phyloP scores from a whole-genome alignment of 64 coral and sea anemone genomes.

The Platygyra sinensis region DNA sequence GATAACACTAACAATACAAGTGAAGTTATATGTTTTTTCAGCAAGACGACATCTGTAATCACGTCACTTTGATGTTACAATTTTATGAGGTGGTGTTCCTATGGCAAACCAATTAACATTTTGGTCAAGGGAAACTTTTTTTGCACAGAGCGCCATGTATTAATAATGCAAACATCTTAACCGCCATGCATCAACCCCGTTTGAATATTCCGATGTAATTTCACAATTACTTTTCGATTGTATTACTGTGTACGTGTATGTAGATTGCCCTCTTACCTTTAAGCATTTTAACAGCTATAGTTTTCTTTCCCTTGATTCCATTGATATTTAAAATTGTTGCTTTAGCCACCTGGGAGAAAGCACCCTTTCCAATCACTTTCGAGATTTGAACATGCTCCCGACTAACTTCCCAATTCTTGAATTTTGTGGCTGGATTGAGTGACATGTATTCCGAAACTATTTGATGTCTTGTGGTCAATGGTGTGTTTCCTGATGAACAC shows the following conservation, averaged over 20 bases:
- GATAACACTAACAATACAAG: too few relatives aligned
- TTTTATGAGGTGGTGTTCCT: background rate
- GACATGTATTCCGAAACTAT: background rate
- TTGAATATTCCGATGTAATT: too few relatives aligned
- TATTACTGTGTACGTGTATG: too few relatives aligned
- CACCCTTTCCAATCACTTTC: slow-evolving; percentile 79
- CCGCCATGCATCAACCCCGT: too few relatives aligned
- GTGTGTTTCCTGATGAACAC: background rate
- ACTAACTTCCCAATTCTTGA: slow-evolving; percentile 63
- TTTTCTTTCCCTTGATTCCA: slow-evolving; percentile 54
- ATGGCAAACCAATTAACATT: background rate
- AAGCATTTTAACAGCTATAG: slow-evolving; percentile 84
- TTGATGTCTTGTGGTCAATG: background rate
- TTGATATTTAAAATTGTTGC: slow-evolving; percentile 25
- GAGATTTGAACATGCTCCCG: slow-evolving; percentile 48
- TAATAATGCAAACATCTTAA: too few relatives aligned
- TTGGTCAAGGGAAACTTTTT: too few relatives aligned
- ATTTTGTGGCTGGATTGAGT: background rate
- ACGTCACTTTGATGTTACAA: too few relatives aligned
- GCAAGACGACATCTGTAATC: too few relatives aligned
- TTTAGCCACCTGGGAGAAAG: slow-evolving; percentile 85
- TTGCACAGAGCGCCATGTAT: too few relatives aligned
- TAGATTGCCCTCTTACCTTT: slow-evolving; percentile 44
- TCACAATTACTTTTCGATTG: too few relatives aligned
- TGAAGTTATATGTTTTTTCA: too few relatives aligned